Percentiles rank a stretch among this genome's conserved stretches.
These are phyloP conservation scores for Galerucella calmariensis DNA, from an alignment of 2,888 invertebrate genomes.

Conservation along the genomic window DNA sequence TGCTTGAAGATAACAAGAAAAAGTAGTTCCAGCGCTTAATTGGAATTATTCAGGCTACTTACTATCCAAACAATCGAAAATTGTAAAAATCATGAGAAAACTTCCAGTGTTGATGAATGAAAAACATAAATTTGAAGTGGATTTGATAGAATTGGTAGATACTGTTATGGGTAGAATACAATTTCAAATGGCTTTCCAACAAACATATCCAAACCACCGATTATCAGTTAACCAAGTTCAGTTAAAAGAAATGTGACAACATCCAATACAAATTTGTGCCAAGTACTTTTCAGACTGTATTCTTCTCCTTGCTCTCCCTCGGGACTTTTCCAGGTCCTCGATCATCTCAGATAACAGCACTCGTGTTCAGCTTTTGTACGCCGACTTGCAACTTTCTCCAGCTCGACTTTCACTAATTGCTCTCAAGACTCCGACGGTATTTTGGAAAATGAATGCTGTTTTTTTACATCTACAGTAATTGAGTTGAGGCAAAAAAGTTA, in stretches of 20 bases:
- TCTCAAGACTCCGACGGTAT: constrained; percentile 48
- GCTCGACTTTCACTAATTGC: constrained; percentile 57
- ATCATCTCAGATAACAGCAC: constrained; percentile 61
- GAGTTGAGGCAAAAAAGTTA: not conserved
- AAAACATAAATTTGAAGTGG: too few species aligned
- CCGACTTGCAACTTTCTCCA: constrained; percentile 52
- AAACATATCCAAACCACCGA: too few species aligned
- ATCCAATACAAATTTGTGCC: not conserved
- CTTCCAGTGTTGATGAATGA: too few species aligned
- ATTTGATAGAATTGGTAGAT: too few species aligned
- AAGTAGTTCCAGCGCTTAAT: too few species aligned
- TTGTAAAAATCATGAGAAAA: too few species aligned
- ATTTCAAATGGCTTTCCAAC: too few species aligned
- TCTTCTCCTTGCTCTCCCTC: constrained; percentile 25
- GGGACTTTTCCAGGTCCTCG: constrained; percentile 52
- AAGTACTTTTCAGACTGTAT: not conserved
- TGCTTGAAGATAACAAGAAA: too few species aligned
- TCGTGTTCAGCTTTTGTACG: constrained; percentile 59
- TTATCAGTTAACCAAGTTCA: not conserved
- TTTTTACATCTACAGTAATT: constrained; percentile 10
- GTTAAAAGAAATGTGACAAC: constrained; percentile 1
- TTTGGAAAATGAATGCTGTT: constrained; percentile 6
- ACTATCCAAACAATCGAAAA: too few species aligned
- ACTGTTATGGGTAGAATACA: too few species aligned
- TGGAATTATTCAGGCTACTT: too few species aligned